A percentile compares a stretch with the other conserved stretches of the same genome.
Conservation (phyloP, 2,113 vertebrate species). For the Trogon melanurus region DNA sequence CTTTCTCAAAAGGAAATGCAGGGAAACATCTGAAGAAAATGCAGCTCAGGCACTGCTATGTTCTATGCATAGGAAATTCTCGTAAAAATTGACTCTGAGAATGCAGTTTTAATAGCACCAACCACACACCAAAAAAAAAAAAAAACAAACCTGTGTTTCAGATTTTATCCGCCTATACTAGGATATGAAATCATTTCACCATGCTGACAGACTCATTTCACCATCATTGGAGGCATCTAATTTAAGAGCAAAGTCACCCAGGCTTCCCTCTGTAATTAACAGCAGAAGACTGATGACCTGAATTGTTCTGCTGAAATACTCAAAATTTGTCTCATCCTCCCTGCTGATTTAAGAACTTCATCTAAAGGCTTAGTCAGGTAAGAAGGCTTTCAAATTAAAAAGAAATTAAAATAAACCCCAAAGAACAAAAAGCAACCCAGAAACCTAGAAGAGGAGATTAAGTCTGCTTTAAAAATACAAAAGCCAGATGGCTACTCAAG, state of each 20-base stretch:
- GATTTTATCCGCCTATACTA: background rate
- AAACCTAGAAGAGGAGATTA: background rate
- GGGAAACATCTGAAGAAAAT: background rate
- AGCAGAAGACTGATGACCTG: background rate
- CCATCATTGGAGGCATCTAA: background rate
- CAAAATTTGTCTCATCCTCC: slow-evolving; percentile 23
- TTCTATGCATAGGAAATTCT: background rate
- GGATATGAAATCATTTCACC: background rate
- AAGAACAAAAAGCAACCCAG: slow-evolving; percentile 3
- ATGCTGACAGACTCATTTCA: background rate
- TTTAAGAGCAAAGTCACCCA: slow-evolving; percentile 50
- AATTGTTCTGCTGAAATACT: slow-evolving; percentile 13
- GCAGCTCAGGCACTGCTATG: background rate
- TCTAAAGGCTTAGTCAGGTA: slow-evolving; percentile 11
- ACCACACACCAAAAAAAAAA: background rate
- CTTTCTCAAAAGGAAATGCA: background rate
- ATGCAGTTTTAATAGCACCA: background rate
- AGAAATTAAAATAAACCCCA: background rate
- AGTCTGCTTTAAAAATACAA: background rate
- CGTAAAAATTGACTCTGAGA: background rate
- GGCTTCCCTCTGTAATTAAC: slow-evolving; percentile 36
- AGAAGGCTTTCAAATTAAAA: slow-evolving; percentile 17
- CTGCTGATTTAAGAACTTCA: slow-evolving; percentile 17
- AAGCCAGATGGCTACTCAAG: background rate
- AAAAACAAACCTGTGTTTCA: background rate